Evolutionary conservation across 2,113 vertebrate species (phyloP).

Genomic region (Callipepla californica): DNA sequence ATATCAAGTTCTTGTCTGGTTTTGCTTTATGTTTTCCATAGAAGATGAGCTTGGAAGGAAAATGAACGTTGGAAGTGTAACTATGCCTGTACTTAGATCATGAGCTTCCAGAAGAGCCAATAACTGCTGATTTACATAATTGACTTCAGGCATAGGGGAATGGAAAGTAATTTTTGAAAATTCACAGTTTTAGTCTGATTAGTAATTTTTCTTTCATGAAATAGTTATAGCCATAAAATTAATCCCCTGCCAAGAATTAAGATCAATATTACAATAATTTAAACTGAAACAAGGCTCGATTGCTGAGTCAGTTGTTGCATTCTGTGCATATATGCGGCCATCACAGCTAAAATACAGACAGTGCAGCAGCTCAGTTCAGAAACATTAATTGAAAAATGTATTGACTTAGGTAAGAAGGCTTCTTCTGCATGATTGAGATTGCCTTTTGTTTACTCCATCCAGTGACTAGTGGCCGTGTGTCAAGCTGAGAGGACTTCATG

Average conservation of each 20-base stretch:
- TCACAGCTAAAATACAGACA: neutral
- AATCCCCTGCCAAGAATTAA: neutral
- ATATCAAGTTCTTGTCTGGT: neutral
- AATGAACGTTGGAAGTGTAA: neutral
- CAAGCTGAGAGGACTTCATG: neutral
- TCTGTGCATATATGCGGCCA: neutral
- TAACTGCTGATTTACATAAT: neutral
- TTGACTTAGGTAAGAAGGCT: constrained; percentile 10
- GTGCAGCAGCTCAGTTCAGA: neutral
- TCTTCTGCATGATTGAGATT: neutral
- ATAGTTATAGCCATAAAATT: constrained; percentile 13
- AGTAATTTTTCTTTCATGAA: neutral
- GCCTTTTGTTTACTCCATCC: too few species aligned
- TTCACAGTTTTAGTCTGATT: neutral
- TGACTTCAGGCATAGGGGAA: neutral
- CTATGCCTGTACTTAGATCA: neutral
- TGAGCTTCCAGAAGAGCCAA: neutral
- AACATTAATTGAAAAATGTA: constrained; percentile 43
- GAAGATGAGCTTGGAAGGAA: neutral
- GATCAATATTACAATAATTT: neutral
- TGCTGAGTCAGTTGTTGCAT: constrained; percentile 2
- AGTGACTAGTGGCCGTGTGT: neutral
- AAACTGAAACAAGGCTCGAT: neutral
- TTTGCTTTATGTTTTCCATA: neutral
- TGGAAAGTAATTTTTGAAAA: neutral